Base-by-base conservation (phyloP, 2,888 invertebrate genomes). In the Tinea pellionella region DNA sequence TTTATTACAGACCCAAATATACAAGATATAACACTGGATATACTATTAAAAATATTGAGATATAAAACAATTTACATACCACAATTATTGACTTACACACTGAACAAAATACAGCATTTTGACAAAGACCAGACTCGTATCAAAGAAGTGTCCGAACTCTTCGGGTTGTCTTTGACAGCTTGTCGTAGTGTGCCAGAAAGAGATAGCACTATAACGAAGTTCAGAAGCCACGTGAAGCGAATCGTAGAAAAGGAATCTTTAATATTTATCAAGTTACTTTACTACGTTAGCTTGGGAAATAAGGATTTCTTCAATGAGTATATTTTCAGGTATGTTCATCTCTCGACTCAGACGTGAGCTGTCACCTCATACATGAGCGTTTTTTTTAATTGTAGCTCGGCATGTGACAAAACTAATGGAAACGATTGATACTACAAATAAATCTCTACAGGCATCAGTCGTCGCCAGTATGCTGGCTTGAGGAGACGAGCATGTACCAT, bases 31-130 rank as follows among this genome's bases (percentile, higher is more conserved):
- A 55, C 13, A 2, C 2, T 55, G 7, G 24, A 55, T 19, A 2
- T 72, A 0, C 41, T 74, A 0, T 64, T 67, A 60, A 64, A 55
- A 0, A 37, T 72, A 24, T 61, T 66, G 0, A 72, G 69, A 64
- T 65, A 69, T 18, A 68, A 68, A 7, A 64, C 77, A 0, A n/a
- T n/a, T n/a, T 32, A 66, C 11, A 61, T 80, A 43, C 69, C 71
- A 0, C 63, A 68, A 7, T 32, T 75, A 0, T n/a, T 77, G 0
- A 60, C 67, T 0, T 61, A 64, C 0, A 61, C 75, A 1, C 30
- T 68, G n/a, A 16, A 63, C 0, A 62, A 41, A 30, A 53, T 66
- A 43, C 61, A 63, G 13, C n/a, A 47, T 61, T 61, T 30, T 55
- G 59, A 61, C 57, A 53, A 59, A 32, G 65, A 18, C 6, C 29